Conservation (phyloP, 2,113 vertebrate species). For the Crotalus horridus region DNA sequence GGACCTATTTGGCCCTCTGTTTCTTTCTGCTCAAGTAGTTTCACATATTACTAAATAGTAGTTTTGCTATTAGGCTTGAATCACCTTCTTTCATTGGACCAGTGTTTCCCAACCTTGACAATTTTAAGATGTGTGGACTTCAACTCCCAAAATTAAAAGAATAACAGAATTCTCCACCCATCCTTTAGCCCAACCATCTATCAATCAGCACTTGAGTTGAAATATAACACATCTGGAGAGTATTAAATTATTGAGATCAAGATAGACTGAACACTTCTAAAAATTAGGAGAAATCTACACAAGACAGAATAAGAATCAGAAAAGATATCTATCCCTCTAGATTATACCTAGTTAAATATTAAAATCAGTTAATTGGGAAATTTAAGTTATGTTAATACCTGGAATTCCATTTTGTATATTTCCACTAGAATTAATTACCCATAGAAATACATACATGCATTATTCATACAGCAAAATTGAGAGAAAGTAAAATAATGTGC, state of each 20-base stretch:
- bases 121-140: background rate
- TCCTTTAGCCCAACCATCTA: background rate
- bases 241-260: background rate
- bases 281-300: background rate
- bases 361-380: constrained; percentile 27
- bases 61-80: background rate
- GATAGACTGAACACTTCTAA: too few relatives aligned
- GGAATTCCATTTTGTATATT: background rate
- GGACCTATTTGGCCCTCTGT: background rate
- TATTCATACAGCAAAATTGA: constrained; percentile 8
- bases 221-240: background rate
- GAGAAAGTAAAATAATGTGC: background rate
- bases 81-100: background rate
- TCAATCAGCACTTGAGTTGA: background rate
- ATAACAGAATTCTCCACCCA: background rate
- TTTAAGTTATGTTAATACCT: background rate
- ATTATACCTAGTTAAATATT: constrained; percentile 1
- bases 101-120: background rate
- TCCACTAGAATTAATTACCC: constrained; percentile 2
- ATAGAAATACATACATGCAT: background rate
- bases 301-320: background rate
- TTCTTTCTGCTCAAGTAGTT: background rate
- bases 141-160: background rate
- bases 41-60: background rate
- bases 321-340: background rate